Evolutionary conservation across 2,113 vertebrate species (phyloP).

Genomic region (Notarius lentiginosus): DNA sequence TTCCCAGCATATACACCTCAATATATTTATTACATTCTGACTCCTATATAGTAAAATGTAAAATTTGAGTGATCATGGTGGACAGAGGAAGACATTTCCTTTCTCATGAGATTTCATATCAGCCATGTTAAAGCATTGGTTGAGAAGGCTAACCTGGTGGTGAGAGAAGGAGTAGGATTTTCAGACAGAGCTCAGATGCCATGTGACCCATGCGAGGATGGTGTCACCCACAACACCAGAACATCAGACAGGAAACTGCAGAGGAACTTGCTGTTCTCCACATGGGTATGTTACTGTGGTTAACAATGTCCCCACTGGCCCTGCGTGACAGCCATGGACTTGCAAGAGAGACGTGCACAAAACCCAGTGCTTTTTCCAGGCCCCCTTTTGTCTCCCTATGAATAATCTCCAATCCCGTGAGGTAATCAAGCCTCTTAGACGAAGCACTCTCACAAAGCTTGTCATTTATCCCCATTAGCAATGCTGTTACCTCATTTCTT

Average conservation of each 20-base stretch:
- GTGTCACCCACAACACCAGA: conserved; percentile 43
- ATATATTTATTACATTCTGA: too few species aligned
- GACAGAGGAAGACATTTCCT: background rate
- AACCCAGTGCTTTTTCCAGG: conserved; percentile 58
- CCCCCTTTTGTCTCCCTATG: conserved; percentile 68
- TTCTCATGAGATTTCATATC: background rate
- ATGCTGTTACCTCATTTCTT: conserved; percentile 73
- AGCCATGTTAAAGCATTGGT: conserved; percentile 1
- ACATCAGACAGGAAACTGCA: conserved; percentile 58
- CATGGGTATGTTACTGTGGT: conserved; percentile 49
- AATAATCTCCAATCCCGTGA: conserved; percentile 70
- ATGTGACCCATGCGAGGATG: conserved; percentile 30
- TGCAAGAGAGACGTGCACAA: conserved; percentile 57
- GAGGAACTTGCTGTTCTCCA: conserved; percentile 52
- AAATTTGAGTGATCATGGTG: background rate
- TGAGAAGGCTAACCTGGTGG: background rate
- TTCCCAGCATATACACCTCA: too few species aligned
- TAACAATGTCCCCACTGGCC: conserved; percentile 43
- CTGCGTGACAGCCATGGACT: conserved; percentile 45
- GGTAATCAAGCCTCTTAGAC: conserved; percentile 67
- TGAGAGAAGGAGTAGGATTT: background rate
- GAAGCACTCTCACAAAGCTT: conserved; percentile 61
- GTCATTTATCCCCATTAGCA: conserved; percentile 70
- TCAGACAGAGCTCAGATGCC: conserved; percentile 26
- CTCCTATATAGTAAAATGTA: background rate